Conservation (phyloP, 1,140 invertebrate genomes). For the Lucilia cuprina region DNA sequence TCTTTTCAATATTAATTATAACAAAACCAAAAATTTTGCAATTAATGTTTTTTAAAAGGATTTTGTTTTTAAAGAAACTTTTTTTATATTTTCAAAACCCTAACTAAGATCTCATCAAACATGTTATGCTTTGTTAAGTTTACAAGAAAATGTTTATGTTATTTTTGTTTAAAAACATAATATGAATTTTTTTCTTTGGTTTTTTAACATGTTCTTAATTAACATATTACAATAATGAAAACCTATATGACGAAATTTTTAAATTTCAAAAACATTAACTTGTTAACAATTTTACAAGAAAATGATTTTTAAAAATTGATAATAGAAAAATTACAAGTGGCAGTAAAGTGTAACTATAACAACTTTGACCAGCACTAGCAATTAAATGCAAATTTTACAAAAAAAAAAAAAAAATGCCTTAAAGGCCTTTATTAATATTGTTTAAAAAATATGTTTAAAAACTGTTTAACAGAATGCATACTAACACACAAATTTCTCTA, state of each 20-base stretch:
- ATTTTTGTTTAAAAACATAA: background rate
- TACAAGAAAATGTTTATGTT: background rate
- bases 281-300: background rate
- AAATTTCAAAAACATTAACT: background rate
- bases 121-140: background rate
- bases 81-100: background rate
- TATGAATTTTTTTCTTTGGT: background rate
- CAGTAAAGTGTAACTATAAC: background rate
- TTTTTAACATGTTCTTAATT: background rate
- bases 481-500: background rate
- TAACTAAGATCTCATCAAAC: background rate
- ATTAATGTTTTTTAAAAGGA: background rate
- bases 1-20: background rate
- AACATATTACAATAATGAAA: background rate
- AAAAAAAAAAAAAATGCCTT: background rate
- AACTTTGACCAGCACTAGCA: slow-evolving; percentile 6
- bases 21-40: slow-evolving; percentile 10
- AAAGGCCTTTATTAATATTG: background rate
- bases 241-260: background rate
- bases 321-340: background rate
- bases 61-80: background rate
- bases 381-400: slow-evolving; percentile 11
- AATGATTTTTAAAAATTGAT: background rate
- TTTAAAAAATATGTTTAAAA: background rate
- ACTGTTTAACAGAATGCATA: background rate